Base-by-base conservation (phyloP, 2,888 invertebrate genomes). In the Elmis aenea region DNA sequence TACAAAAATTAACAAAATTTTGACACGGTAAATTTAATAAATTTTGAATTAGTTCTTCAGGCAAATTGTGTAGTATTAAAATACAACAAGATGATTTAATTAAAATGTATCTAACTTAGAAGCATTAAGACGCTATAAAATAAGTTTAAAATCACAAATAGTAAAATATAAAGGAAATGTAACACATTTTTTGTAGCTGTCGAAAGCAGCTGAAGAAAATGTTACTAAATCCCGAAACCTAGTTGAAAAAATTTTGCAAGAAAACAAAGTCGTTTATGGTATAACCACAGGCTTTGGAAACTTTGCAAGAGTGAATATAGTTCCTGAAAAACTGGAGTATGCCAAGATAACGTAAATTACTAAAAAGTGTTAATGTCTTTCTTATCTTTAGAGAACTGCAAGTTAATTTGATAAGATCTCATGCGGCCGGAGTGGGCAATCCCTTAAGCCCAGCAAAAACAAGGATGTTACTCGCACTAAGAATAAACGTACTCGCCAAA, bases 261-360 rank as follows among this genome's bases (percentile, higher is more conserved):
- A 76, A 50, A 39, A 39, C 13, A 33, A 30, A 13, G 76, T 73
- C 39, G 77, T 63, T 5, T 64, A 66, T 69, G 43, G 79, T 3
- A 74, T 81, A 23, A 80, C 77, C 2, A 81, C 80, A 2, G 80
- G 80, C n/a, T 79, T 81, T 57, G 80, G 80, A 27, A 79, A 78
- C 35, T 81, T 81, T 60, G 76, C 81, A 1, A 65, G 70, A 13
- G 74, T 72, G 2, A 64, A 68, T 5, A 77, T 81, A 21, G 58
- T 66, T n/a, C 61, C 65, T 8, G 73, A 76, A 24, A 72, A 79
- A 48, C 58, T 80, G 2, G 65, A 68, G 76, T 76, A 66, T n/a
- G n/a, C n/a, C n/a, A n/a, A n/a, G n/a, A n/a, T n/a, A n/a, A n/a
- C n/a, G n/a, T n/a, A n/a, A n/a, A n/a, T n/a, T n/a, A n/a, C n/a